phyloP scores from a whole-genome alignment of 2,888 invertebrate species.

The Pammene fasciana region DNA sequence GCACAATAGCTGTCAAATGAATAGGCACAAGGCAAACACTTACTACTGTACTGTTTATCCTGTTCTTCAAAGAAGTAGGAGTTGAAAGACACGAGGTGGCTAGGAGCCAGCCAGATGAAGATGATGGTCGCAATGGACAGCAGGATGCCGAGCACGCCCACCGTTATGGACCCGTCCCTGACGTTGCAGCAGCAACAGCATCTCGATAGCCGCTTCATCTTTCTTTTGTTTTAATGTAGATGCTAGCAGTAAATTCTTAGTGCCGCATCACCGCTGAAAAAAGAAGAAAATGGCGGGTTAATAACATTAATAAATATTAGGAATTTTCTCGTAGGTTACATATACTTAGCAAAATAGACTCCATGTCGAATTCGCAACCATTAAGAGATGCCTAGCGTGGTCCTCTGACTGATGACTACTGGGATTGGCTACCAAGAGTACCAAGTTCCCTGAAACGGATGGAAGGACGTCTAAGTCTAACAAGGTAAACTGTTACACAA shows the following conservation, averaged over 20 bases:
- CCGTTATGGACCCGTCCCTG: constrained; percentile 88
- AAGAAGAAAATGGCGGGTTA: background rate
- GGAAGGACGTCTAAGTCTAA: too few species aligned
- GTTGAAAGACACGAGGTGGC: constrained; percentile 86
- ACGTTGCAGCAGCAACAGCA: constrained; percentile 89
- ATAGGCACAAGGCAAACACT: constrained; percentile 47
- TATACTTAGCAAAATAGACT: background rate
- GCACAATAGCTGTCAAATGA: too few species aligned
- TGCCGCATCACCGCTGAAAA: constrained; percentile 25
- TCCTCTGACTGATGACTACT: too few species aligned
- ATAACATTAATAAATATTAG: background rate
- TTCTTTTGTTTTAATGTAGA: constrained; percentile 43
- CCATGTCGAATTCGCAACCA: too few species aligned
- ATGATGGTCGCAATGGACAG: constrained; percentile 86
- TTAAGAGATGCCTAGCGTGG: too few species aligned
- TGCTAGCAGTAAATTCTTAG: constrained; percentile 20
- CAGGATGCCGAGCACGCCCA: constrained; percentile 89
- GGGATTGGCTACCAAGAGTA: too few species aligned
- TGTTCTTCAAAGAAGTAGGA: constrained; percentile 89
- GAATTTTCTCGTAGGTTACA: background rate
- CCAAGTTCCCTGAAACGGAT: too few species aligned
- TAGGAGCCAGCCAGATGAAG: constrained; percentile 85
- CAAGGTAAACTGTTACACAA: too few species aligned
- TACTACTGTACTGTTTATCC: constrained; percentile 80
- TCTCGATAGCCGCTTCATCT: constrained; percentile 82